Percentiles rank a stretch among this genome's conserved stretches.
phyloP scores from a whole-genome alignment of 2,888 invertebrate species.

The Erebia epiphron region DNA sequence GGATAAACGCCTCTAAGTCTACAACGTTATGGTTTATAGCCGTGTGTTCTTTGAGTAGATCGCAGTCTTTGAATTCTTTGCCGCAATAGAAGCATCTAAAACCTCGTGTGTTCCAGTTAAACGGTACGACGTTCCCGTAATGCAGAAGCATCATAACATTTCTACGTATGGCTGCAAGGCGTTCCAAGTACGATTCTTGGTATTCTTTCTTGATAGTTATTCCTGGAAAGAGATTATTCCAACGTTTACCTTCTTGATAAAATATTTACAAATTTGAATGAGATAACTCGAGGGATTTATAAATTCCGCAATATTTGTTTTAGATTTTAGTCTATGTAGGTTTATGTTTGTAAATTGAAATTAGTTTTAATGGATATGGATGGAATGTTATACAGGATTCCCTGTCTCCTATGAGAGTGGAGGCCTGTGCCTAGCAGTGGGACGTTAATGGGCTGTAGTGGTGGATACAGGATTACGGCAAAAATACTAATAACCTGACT shows the following conservation, averaged over 20 bases:
- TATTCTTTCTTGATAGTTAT: constrained; percentile 46
- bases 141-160: constrained; percentile 59
- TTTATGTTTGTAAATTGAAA: too few species aligned
- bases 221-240: constrained; percentile 64
- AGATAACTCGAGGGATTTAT: not conserved
- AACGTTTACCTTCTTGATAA: constrained; percentile 26
- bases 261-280: not conserved
- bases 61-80: constrained; percentile 58
- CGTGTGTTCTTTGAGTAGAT: constrained; percentile 56
- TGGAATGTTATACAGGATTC: too few species aligned
- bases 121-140: constrained; percentile 61
- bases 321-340: not conserved
- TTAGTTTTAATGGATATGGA: too few species aligned
- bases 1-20: constrained; percentile 53
- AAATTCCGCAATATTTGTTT: not conserved
- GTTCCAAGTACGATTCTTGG: constrained; percentile 52
- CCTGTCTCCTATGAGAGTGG: too few species aligned
- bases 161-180: constrained; percentile 54
- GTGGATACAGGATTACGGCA: too few species aligned
- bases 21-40: constrained; percentile 48
- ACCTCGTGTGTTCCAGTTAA: constrained; percentile 66
- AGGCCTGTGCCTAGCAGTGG: too few species aligned
- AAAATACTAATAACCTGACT: too few species aligned
- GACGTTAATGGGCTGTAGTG: too few species aligned
- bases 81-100: constrained; percentile 67